Evolutionary conservation across 2,888 invertebrate species (phyloP).

Genomic region (Auanema freiburgensis): DNA sequence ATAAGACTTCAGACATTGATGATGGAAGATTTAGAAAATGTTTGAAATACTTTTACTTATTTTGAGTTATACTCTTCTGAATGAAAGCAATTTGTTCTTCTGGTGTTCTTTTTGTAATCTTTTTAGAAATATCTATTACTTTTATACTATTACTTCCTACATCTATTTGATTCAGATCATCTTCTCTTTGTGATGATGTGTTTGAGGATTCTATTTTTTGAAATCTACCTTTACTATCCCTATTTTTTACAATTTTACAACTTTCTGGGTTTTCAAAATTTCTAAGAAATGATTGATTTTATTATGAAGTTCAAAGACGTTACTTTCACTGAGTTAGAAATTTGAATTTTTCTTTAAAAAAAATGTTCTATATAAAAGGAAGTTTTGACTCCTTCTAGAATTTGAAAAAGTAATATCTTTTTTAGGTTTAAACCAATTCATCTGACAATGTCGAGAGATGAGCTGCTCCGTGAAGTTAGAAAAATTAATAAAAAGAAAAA

Average conservation of each 20-base stretch:
- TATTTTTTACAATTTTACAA: conserved; percentile 4
- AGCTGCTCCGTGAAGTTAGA: conserved; percentile 27
- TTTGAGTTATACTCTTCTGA: too few species aligned
- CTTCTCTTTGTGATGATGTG: background rate
- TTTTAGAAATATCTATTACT: too few species aligned
- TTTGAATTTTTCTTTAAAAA: conserved; percentile 15
- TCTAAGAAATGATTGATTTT: conserved; percentile 33
- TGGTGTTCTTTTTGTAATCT: too few species aligned
- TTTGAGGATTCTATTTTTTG: background rate
- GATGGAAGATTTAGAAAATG: conserved; percentile 29
- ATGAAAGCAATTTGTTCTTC: too few species aligned
- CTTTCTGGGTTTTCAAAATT: conserved; percentile 10
- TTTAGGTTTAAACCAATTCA: too few species aligned
- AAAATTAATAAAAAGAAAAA: conserved; percentile 21
- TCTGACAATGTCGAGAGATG: conserved; percentile 32
- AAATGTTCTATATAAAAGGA: conserved; percentile 24
- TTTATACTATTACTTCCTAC: background rate
- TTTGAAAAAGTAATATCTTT: conserved; percentile 35
- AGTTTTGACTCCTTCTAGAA: conserved; percentile 11
- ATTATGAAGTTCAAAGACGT: conserved; percentile 23
- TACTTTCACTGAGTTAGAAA: too few species aligned
- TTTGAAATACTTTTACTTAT: conserved; percentile 19
- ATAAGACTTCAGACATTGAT: conserved; percentile 25
- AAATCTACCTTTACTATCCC: conserved; percentile 20
- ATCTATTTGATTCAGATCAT: background rate